phyloP scores from a whole-genome alignment of 1,140 invertebrate genomes.

The Camponotus vicinus region DNA sequence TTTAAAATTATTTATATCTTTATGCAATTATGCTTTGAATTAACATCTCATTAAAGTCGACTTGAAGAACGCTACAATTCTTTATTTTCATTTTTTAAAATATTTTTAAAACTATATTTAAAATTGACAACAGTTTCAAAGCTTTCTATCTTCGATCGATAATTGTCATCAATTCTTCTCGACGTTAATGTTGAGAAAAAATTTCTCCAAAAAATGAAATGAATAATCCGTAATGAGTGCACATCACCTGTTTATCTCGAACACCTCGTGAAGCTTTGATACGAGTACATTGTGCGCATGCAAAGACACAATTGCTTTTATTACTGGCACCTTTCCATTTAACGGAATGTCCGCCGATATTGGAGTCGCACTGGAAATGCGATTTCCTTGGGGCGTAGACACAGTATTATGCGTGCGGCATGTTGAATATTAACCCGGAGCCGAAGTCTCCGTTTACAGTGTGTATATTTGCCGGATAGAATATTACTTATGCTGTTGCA shows the following conservation, averaged over 20 bases:
- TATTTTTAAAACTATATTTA: too few relatives aligned
- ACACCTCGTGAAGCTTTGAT: not conserved
- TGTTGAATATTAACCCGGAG: conserved; percentile 44
- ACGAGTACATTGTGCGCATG: not conserved
- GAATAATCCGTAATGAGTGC: not conserved
- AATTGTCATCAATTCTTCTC: too few relatives aligned
- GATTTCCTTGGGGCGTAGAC: conserved; percentile 39
- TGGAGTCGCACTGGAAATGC: conserved; percentile 5
- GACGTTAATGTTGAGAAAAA: too few relatives aligned
- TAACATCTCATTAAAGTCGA: not conserved
- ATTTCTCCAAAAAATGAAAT: not conserved
- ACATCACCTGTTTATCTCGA: not conserved
- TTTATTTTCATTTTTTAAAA: not conserved
- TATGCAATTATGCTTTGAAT: not conserved
- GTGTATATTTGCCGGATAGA: conserved; percentile 36
- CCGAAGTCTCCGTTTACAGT: conserved; percentile 17
- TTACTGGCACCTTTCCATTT: conserved; percentile 19
- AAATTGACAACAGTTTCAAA: too few relatives aligned
- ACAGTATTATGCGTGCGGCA: conserved; percentile 16
- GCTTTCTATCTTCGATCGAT: too few relatives aligned
- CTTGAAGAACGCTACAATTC: not conserved
- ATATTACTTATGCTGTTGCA: conserved; percentile 38
- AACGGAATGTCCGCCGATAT: not conserved
- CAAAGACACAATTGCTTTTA: conserved; percentile 3
- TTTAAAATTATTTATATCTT: not conserved